Evolutionary conservation across 2,113 vertebrate genomes (phyloP), one percentile per base, ranked within the genome.

Genomic region (Pteruthius melanotis): DNA sequence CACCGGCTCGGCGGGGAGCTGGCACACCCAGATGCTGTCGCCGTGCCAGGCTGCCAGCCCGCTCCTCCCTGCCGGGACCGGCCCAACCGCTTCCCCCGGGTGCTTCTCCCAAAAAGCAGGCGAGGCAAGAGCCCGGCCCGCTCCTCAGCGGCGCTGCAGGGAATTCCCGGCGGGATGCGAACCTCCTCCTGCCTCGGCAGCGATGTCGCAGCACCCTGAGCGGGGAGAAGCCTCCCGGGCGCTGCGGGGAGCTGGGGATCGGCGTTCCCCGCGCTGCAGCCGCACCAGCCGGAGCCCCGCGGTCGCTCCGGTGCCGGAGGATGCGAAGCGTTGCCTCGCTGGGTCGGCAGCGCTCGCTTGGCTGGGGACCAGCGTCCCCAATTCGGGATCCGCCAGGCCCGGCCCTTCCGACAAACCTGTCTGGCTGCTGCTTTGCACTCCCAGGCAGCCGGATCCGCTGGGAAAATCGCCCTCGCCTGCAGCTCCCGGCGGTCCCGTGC

Each of bases 1-100:
- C 10, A 35, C 47, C 5, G 84, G 83, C 27, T 7, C 3, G 26
- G 31, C 66, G 39, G 26, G 45, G 13, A 16, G 56, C 21, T 31
- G 89, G 82, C 95, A 75, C 91, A 50, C 87, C 95, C 91, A 17
- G 64, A 31, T 35, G 87, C 87, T 90, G 87, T 83, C 85, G 21
- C 63, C 11, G 20, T 88, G 93, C 86, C 96, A 96, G 92, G 49
- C 64, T 79, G 87, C 26, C 84, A 61, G 68, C 81, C 21, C 63
- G 61, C 19, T n/a, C 26, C 76, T 15, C 49, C n/a, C n/a, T n/a
- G 26, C 61, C 28, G 0, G 40, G 91, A 90, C 94, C 56, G 84
- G 87, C 81, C 11, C 3, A 23, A 37, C 92, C 23, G 59, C 90
- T 92, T 80, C 63, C 50, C 60, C 75, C 3, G 8, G 77, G 3